Conservation (phyloP, 2,113 vertebrate species). For the Esox niger region DNA sequence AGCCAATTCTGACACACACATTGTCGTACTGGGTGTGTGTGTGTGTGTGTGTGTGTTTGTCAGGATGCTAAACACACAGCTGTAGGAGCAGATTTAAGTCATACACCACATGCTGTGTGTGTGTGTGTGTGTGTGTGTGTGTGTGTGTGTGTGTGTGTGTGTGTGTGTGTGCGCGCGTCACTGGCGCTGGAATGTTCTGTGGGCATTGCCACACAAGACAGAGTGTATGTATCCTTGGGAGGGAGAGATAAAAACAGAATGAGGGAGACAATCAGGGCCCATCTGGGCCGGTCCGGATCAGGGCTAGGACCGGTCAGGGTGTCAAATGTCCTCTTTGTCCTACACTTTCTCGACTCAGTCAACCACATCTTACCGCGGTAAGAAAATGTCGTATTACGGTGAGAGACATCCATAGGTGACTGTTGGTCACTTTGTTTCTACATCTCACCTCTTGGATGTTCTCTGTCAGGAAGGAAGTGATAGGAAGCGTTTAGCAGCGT, state of each 20-base stretch:
- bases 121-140: background rate
- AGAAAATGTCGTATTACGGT: too few species aligned
- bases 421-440: too few species aligned
- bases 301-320: background rate
- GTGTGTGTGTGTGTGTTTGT: too few species aligned
- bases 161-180: background rate
- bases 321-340: background rate
- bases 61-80: background rate
- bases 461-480: too few species aligned
- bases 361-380: too few species aligned
- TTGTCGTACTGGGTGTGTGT: background rate
- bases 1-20: constrained; percentile 13
- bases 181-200: background rate
- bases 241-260: background rate
- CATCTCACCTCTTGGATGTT: too few species aligned
- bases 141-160: constrained; percentile 1
- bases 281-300: background rate
- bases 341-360: too few species aligned
- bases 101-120: background rate
- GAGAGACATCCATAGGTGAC: too few species aligned
- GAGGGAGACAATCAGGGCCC: background rate
- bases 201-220: background rate
- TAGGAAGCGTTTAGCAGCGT: too few species aligned
- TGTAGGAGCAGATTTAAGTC: background rate
- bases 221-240: background rate